Evolutionary conservation across 2,797 vertebrate genomes (phyloP).

Genomic region (Eulemur mongoz): DNA sequence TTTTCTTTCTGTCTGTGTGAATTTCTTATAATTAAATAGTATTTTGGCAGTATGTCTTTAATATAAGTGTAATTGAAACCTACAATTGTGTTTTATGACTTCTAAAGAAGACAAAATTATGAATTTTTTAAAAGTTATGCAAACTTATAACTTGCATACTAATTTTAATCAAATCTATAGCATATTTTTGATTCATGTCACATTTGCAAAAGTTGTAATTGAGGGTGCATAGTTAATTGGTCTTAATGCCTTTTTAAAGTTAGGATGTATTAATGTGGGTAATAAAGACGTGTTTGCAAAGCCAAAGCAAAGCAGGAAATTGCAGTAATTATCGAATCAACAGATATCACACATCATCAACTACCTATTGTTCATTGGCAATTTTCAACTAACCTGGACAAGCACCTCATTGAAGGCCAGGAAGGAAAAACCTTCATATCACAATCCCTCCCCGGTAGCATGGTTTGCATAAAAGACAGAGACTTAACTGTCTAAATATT

Average conservation of each 20-base stretch:
- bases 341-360: not conserved
- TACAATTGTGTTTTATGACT: not conserved
- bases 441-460: not conserved
- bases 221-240: not conserved
- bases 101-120: slow-evolving; percentile 21
- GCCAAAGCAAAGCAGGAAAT: not conserved
- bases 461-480: not conserved
- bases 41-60: not conserved
- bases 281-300: not conserved
- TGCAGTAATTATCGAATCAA: not conserved
- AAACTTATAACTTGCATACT: not conserved
- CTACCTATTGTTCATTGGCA: not conserved
- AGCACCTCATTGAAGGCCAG: not conserved
- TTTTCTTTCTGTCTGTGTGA: not conserved
- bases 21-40: not conserved
- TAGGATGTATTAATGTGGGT: not conserved
- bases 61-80: not conserved
- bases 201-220: not conserved
- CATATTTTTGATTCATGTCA: not conserved
- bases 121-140: not conserved
- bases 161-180: slow-evolving; percentile 3
- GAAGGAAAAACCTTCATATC: not conserved
- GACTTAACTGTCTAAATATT: not conserved
- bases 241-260: not conserved
- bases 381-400: not conserved